A percentile compares a stretch with the other conserved stretches of the same genome.
Evolutionary conservation across 1,140 invertebrate species (phyloP).

Genomic region (Coboldia fuscipes): DNA sequence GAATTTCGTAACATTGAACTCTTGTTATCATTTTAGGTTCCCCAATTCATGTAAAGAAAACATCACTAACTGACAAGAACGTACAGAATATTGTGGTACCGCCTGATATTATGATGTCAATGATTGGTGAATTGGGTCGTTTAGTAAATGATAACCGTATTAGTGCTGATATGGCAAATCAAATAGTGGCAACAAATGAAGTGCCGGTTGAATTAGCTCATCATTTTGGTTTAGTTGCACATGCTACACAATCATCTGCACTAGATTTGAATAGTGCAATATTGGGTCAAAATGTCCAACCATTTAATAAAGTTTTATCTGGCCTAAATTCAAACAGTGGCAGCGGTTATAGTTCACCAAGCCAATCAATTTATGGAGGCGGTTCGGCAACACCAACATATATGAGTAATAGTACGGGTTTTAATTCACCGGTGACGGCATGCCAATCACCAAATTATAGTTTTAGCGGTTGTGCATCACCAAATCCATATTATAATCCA

Average conservation of each 20-base stretch:
- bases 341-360: constrained; percentile 3
- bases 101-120: constrained; percentile 15
- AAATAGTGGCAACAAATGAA: constrained; percentile 18
- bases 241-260: no score
- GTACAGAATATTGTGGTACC: constrained; percentile 17
- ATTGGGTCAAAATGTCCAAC: constrained; percentile 14
- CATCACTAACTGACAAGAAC: constrained; percentile 8
- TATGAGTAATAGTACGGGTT: not conserved
- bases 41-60: constrained; percentile 31
- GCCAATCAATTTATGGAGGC: no score
- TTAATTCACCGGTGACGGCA: constrained; percentile 8
- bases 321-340: not conserved
- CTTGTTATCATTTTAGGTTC: constrained; percentile 26
- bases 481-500: constrained; percentile 10
- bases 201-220: constrained; percentile 22
- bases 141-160: constrained; percentile 21
- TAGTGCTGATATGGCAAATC: constrained; percentile 19
- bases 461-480: constrained; percentile 16
- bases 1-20: not conserved
- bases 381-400: not conserved
- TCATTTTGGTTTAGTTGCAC: constrained; percentile 17
- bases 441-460: constrained; percentile 16
- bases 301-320: constrained; percentile 7
- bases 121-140: constrained; percentile 19
- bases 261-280: no score